Evolutionary conservation across 1,140 invertebrate genomes (phyloP), one percentile per base, ranked within the genome.

Genomic region (Vollenhovia emeryi): DNA sequence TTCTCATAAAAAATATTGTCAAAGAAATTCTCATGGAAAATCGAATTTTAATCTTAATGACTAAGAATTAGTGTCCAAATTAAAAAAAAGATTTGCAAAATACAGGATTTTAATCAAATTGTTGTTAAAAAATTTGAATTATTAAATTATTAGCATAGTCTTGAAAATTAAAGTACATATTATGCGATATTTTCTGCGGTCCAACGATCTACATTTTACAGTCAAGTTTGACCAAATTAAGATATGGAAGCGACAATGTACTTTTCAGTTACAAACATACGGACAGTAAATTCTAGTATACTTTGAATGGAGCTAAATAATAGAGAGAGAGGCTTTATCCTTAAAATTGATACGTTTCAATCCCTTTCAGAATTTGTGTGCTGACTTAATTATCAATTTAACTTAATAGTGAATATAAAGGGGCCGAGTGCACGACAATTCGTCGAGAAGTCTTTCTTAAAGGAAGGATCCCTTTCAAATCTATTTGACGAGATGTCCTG

Each of bases 121-220:
- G 8, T 66, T 24, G 11, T 40, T 62, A 6, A 11, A 30, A 43
- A 60, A 33, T 24, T 24, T n/a, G n/a, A n/a, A 1, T 66, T 21
- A 5, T 64, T 36, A 64, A 24, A 66, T 8, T 40, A 40, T 40
- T 18, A 27, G 11, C 24, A 30, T n/a, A 18, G 50, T 50, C 7
- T 30, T 48, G 18, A 69, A 30, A 68, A 15, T 45, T 27, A 68
- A 69, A 69, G 30, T 69, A n/a, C n/a, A n/a, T n/a, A n/a, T 69
- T 50, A 69, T 30, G 7, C 8, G 48, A 69, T 27, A 69, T 18
- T 30, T 45, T 30, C 15, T 48, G 4, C 4, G 30, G 3, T 48
- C 15, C 13, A 30, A 48, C 3, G 30, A 69, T 69, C 15, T 30
- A 50, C 13, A 50, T 50, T 21, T 69, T 50, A 43, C n/a, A 69